Evolutionary conservation across 2,888 invertebrate genomes (phyloP).

Genomic region (Serrognathus titanus): DNA sequence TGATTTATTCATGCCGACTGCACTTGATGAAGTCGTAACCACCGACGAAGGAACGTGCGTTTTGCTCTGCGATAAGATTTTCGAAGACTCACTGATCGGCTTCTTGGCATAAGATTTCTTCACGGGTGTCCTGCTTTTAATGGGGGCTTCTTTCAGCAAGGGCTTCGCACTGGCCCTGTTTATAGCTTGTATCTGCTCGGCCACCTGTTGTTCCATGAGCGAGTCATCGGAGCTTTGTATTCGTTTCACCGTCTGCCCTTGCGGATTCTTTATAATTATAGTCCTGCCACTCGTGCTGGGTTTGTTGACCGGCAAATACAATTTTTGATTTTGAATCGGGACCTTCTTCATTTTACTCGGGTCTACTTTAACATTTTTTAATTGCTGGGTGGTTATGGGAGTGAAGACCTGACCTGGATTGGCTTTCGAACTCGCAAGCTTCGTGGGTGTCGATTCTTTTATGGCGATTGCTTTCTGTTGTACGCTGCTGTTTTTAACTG

Average conservation of each 20-base stretch:
- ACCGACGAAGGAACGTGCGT: too few species aligned
- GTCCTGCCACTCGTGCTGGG: constrained; percentile 34
- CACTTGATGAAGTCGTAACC: not conserved
- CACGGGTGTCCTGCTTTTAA: not conserved
- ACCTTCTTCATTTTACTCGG: constrained; percentile 19
- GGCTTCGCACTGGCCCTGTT: constrained; percentile 36
- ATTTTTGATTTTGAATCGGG: constrained; percentile 4
- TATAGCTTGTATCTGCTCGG: constrained; percentile 47
- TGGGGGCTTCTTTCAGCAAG: constrained; percentile 8
- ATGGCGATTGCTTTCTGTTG: constrained; percentile 6
- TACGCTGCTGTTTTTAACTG: constrained; percentile 25
- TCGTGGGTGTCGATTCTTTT: constrained; percentile 38
- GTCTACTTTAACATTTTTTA: constrained; percentile 44
- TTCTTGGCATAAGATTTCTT: constrained; percentile 12
- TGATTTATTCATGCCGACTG: not conserved
- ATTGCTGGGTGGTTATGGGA: constrained; percentile 45
- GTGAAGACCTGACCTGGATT: constrained; percentile 42
- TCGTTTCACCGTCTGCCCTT: constrained; percentile 44
- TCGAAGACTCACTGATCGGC: not conserved
- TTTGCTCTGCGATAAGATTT: too few species aligned
- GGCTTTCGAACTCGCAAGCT: constrained; percentile 55
- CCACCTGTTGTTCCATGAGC: constrained; percentile 42
- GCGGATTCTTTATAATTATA: constrained; percentile 45
- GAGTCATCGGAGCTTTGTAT: constrained; percentile 42
- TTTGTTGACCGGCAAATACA: constrained; percentile 11